Evolutionary conservation across 92 coral and sea anemone genomes (phyloP).

Genomic region (Phenganax subtilis): DNA sequence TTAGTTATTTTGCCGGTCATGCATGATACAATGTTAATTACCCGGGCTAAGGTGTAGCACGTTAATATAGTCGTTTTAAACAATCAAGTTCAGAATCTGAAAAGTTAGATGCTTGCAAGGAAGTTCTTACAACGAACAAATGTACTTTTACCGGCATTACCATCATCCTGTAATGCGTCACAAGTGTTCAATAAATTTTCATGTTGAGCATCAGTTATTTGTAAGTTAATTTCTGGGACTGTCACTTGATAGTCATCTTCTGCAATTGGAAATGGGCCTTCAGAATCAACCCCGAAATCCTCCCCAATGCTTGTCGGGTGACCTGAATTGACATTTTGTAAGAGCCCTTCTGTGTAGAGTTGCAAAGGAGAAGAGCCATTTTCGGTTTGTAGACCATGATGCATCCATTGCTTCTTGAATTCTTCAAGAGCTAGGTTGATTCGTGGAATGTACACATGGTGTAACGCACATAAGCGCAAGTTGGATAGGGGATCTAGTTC

Average conservation of each 20-base stretch:
- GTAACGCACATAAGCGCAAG: conserved; percentile 43
- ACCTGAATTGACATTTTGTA: conserved; percentile 26
- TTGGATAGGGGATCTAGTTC: conserved; percentile 46
- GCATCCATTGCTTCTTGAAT: conserved; percentile 45
- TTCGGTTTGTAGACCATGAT: conserved; percentile 53
- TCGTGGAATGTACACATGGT: conserved; percentile 44
- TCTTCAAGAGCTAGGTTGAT: conserved; percentile 46
- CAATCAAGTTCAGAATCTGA: too few species aligned
- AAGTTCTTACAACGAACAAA: too few species aligned
- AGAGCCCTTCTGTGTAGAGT: conserved; percentile 29
- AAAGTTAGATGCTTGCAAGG: too few species aligned
- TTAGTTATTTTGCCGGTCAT: too few species aligned
- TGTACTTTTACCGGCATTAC: conserved; percentile 27
- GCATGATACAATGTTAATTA: too few species aligned
- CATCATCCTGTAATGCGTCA: conserved; percentile 45
- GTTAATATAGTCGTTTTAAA: too few species aligned
- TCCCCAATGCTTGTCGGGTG: not conserved
- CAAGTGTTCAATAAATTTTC: conserved; percentile 29
- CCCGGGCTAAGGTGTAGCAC: too few species aligned
- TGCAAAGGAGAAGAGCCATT: conserved; percentile 46
- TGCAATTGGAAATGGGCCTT: conserved; percentile 45
- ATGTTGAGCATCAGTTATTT: conserved; percentile 30
- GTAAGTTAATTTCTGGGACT: conserved; percentile 44
- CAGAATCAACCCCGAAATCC: conserved; percentile 46
- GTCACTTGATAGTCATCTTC: conserved; percentile 51